These are phyloP conservation scores for Sebastes matsubarae DNA, from an alignment of 2,797 vertebrate genomes.

Conservation along the genomic window DNA sequence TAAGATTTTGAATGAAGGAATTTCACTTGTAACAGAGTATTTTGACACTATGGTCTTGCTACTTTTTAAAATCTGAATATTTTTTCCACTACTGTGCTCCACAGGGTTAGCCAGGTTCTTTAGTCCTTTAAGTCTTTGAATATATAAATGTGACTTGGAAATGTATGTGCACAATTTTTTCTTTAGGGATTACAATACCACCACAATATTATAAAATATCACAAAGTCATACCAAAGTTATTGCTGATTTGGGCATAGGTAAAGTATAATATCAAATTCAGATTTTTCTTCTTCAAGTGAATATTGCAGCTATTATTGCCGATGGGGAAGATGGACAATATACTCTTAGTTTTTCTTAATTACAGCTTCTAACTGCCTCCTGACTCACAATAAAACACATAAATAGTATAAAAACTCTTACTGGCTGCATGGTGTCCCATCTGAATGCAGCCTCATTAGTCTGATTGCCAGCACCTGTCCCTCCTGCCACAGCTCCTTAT, in stretches of 20 bases:
- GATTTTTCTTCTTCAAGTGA: no score
- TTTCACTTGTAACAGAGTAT: background rate
- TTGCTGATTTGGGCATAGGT: background rate
- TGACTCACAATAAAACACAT: background rate
- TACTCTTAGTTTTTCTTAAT: background rate
- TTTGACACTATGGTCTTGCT: background rate
- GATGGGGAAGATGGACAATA: background rate
- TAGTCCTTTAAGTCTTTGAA: background rate
- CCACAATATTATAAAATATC: background rate
- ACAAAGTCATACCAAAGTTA: background rate
- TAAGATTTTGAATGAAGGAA: background rate
- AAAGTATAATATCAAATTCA: background rate
- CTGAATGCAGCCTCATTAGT: conserved; percentile 16
- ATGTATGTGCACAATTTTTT: background rate
- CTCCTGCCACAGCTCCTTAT: conserved; percentile 7
- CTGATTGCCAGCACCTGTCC: conserved; percentile 52
- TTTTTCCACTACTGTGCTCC: background rate
- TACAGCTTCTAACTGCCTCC: background rate
- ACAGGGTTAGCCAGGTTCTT: background rate
- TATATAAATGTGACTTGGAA: background rate
- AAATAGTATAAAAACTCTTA: background rate
- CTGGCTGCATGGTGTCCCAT: background rate
- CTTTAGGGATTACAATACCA: background rate
- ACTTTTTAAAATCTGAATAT: background rate
- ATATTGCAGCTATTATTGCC: background rate